Percentiles rank a stretch among this genome's conserved stretches.
Conservation (phyloP, 1,140 invertebrate species). For the Melitaea cinxia region DNA sequence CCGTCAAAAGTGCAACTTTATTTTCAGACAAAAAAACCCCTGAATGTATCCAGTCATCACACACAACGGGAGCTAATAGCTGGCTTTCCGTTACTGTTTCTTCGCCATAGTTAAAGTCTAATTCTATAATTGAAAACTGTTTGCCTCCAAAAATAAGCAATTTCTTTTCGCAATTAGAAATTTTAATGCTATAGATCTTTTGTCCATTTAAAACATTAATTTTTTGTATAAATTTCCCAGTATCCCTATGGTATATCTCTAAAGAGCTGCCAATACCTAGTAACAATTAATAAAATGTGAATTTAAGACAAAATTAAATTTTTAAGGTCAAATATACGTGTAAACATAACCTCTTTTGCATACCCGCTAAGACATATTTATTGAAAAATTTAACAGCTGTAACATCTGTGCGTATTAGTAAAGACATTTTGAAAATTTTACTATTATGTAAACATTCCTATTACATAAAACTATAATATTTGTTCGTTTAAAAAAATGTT, state of each 20-base stretch:
- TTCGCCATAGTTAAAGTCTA: not conserved
- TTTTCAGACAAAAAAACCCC: conserved; percentile 47
- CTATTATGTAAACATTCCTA: no score
- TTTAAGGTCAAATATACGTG: not conserved
- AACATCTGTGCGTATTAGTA: conserved; percentile 59
- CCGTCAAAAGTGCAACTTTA: conserved; percentile 55
- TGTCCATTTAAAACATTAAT: conserved; percentile 52
- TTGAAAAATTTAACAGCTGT: conserved; percentile 62
- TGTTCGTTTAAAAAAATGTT: no score
- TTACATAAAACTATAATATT: no score
- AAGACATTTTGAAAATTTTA: conserved; percentile 17
- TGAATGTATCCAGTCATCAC: conserved; percentile 69
- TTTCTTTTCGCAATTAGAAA: conserved; percentile 37
- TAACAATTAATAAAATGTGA: conserved; percentile 9
- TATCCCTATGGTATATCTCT: conserved; percentile 44
- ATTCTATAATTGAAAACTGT: conserved; percentile 43
- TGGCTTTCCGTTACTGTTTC: conserved; percentile 27
- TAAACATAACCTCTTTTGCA: conserved; percentile 16
- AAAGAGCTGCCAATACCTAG: conserved; percentile 64
- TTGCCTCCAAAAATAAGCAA: conserved; percentile 68
- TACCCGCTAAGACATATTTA: conserved; percentile 57
- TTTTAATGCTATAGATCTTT: conserved; percentile 66
- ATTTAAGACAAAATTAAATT: not conserved
- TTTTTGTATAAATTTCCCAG: conserved; percentile 41
- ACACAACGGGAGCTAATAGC: conserved; percentile 36